Evolutionary conservation across 1,140 invertebrate species (phyloP).

Genomic region (Plutomurus gul): DNA sequence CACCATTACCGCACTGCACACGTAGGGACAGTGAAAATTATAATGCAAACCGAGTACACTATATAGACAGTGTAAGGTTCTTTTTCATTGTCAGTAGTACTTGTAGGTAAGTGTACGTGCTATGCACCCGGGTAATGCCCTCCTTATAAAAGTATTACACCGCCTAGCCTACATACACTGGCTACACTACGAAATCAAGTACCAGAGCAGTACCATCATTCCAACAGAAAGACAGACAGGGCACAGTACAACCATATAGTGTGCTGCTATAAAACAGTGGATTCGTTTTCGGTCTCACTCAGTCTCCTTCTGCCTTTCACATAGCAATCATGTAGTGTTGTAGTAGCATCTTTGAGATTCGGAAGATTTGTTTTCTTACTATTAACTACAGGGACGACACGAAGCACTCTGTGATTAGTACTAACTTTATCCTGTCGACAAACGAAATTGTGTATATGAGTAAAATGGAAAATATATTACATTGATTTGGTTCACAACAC

Average conservation of each 20-base stretch:
- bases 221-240: background rate
- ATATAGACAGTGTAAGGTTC: conserved; percentile 6
- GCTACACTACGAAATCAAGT: no score
- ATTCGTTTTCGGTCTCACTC: conserved; percentile 16
- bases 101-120: no score
- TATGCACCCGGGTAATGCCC: conserved; percentile 18
- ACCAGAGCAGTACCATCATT: background rate
- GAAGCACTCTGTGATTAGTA: conserved; percentile 5
- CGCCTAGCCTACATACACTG: background rate
- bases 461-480: conserved; percentile 14
- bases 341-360: conserved; percentile 7
- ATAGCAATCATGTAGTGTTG: conserved; percentile 8
- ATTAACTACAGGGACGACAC: no score
- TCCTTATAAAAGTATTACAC: conserved; percentile 12
- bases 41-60: background rate
- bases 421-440: background rate
- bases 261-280: background rate
- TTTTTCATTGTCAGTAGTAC: background rate
- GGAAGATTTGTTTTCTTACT: conserved; percentile 6
- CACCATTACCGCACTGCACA: no score
- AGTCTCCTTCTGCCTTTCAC: conserved; percentile 15
- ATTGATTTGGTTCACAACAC: background rate
- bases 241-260: no score
- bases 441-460: background rate
- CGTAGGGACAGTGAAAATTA: no score